Percentiles rank a stretch among this genome's conserved stretches.
Evolutionary conservation across 2,113 vertebrate genomes (phyloP).

Genomic region (Hydropotes inermis): DNA sequence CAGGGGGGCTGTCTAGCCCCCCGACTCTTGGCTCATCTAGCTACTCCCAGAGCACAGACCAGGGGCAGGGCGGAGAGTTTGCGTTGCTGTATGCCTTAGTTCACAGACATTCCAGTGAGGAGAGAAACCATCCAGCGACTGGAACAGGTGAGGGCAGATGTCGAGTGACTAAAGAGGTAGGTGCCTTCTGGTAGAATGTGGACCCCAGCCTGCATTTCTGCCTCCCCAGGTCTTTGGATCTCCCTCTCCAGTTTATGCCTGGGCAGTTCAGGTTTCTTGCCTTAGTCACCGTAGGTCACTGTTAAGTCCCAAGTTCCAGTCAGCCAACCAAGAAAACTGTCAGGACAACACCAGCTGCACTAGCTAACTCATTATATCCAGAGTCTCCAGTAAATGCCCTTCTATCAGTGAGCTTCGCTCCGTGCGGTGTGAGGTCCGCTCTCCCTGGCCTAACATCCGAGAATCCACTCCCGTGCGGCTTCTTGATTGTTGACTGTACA

Average conservation of each 20-base stretch:
- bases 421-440: not conserved
- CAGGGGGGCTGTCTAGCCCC: not conserved
- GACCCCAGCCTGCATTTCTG: not conserved
- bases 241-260: not conserved
- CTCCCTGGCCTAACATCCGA: not conserved
- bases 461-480: accelerated
- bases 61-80: accelerated
- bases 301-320: not conserved
- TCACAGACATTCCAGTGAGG: not conserved
- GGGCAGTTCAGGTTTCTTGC: not conserved
- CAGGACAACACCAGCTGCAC: not conserved
- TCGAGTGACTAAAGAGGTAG: not conserved
- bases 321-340: not conserved
- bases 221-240: not conserved
- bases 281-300: not conserved
- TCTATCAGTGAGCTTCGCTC: too few relatives aligned
- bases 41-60: not conserved
- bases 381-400: not conserved
- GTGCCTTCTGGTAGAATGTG: not conserved
- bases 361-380: not conserved
- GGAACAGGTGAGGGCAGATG: not conserved
- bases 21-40: not conserved
- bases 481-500: not conserved
- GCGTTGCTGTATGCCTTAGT: not conserved
- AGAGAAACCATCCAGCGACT: not conserved